Base-by-base conservation (phyloP, 2,797 vertebrate species). In the Coluber constrictor region DNA sequence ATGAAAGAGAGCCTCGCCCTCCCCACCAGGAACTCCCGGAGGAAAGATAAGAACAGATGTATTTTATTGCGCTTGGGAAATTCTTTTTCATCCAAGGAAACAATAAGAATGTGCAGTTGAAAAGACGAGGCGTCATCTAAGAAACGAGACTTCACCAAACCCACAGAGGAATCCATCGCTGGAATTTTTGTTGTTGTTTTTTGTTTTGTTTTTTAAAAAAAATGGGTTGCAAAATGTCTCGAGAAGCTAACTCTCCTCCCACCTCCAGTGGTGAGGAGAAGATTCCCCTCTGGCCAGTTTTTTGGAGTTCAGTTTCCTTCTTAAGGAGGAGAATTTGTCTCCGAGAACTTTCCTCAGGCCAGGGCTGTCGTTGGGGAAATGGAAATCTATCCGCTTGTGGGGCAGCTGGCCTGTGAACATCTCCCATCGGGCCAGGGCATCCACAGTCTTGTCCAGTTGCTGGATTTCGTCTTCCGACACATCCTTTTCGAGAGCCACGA, bases 371-470 rank as follows among this genome's bases (percentile, higher is more conserved):
- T 95, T 95, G 3, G 93, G 61, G 0, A 96, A 94, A 93, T 96
- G 96, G 11, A 94, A 86, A 55, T 96, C 97, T 91, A 95, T 97
- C 95, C 95, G 97, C 61, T 92, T 3, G 0, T 93, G 93, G 0
- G 97, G 97, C 88, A 97, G 96, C 20, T 92, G 96, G 13, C 97
- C 97, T 0, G 96, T 97, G 87, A 97, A 97, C 97, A 97, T 96
- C 3, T 97, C 97, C 97, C 97, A 98, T 11, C 92, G 96, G 0
- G 95, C 95, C 91, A 97, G 93, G 47, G 96, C 95, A 0, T 98
- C 98, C 96, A 98, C 98, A 0, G 94, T 27, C 3, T 87, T 0
- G 61, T 98, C 97, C 27, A 98, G 94, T 18, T 90, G 96, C 0
- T 94, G 95, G 94, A 98, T 93, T 12, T 98, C 97, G 66, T 97